A percentile compares a stretch with the other conserved stretches of the same genome.
These are phyloP conservation scores for Anthonomus grandis DNA, from an alignment of 1,140 invertebrate species.

Conservation along the genomic window DNA sequence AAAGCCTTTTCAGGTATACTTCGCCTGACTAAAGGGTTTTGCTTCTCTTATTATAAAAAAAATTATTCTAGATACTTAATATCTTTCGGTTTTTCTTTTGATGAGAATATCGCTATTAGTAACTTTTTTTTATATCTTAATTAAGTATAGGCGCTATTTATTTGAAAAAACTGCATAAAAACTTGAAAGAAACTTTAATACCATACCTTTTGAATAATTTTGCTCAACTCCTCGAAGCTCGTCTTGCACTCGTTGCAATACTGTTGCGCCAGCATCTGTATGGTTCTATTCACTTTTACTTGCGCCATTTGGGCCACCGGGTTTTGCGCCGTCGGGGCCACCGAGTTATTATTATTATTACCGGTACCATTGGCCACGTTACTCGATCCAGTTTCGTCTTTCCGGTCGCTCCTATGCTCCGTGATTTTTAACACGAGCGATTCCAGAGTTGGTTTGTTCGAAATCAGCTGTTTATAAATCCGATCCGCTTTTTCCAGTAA, in stretches of 20 bases:
- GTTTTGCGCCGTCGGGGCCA: conserved; percentile 21
- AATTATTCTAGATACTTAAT: too few species aligned
- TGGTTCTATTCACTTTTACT: conserved; percentile 77
- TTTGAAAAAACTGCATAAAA: too few species aligned
- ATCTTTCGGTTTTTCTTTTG: too few species aligned
- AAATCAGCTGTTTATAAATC: conserved; percentile 85
- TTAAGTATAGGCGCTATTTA: too few species aligned
- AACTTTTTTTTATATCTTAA: too few species aligned
- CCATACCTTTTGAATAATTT: conserved; percentile 86
- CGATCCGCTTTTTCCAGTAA: conserved; percentile 92
- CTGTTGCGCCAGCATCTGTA: conserved; percentile 83
- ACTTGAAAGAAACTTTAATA: neutral
- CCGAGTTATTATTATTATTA: conserved; percentile 18
- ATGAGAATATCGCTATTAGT: too few species aligned
- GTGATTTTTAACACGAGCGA: conserved; percentile 72
- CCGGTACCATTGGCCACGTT: conserved; percentile 29
- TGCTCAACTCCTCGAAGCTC: conserved; percentile 93
- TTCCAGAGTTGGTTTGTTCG: conserved; percentile 87
- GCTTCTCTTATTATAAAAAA: too few species aligned
- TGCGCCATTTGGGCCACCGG: conserved; percentile 44
- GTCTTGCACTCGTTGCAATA: conserved; percentile 94
- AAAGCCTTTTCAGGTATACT: too few species aligned
- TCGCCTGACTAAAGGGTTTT: too few species aligned
- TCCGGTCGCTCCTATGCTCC: conserved; percentile 67
- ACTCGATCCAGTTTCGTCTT: conserved; percentile 54